Base-by-base conservation (phyloP, 2,888 invertebrate genomes). In the Brachyptera risi region DNA sequence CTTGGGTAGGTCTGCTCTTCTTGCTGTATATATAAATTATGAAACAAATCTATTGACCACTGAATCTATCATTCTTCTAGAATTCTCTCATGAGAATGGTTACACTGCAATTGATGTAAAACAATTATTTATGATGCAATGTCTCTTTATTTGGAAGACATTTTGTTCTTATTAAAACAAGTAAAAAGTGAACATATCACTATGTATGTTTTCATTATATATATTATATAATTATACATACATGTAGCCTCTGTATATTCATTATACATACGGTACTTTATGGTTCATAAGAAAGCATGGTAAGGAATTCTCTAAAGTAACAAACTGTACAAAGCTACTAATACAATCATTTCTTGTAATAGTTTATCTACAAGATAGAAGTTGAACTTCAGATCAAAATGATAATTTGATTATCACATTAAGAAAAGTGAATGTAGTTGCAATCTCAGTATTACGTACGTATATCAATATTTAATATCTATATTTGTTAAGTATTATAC, bases 61-160 rank as follows among this genome's bases (percentile, higher is more conserved):
- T n/a, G n/a, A n/a, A n/a, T n/a, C n/a, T n/a, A n/a, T n/a, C n/a
- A n/a, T n/a, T n/a, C n/a, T n/a, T n/a, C n/a, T n/a, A n/a, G n/a
- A n/a, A n/a, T n/a, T n/a, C n/a, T n/a, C n/a, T n/a, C n/a, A n/a
- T n/a, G n/a, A n/a, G n/a, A n/a, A n/a, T n/a, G n/a, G n/a, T n/a
- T n/a, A n/a, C n/a, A n/a, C n/a, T n/a, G n/a, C n/a, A n/a, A n/a
- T n/a, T n/a, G n/a, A n/a, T n/a, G n/a, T n/a, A n/a, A n/a, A n/a
- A n/a, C n/a, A n/a, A n/a, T n/a, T n/a, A n/a, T n/a, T n/a, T n/a
- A n/a, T 44, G 60, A 60, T 54, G 17, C 49, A 59, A 59, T 61
- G 61, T 56, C 44, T 58, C 58, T 75, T 74, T 75, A 75, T 75
- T 75, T 74, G 75, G 75, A 75, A 75, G 75, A 75, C 75, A 74